Base-by-base conservation (phyloP, 1,140 invertebrate genomes). In the Drosophila nigromelanica region DNA sequence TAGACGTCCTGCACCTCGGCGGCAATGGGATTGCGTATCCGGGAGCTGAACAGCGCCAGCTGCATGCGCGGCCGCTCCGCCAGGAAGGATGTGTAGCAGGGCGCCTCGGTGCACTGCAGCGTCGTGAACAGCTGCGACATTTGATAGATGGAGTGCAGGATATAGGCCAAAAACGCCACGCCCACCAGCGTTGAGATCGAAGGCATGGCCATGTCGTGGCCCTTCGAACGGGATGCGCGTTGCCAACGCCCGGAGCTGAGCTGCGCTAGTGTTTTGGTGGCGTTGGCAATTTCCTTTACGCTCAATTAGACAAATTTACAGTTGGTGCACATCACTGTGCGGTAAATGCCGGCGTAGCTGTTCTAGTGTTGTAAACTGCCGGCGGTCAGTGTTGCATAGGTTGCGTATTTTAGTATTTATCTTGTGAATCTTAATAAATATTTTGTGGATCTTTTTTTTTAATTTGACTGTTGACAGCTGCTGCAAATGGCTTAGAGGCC, bases 91-190 rank as follows among this genome's bases (percentile, higher is more conserved):
- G 92, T 93, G 82, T 94, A 94, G 92, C 94, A 97, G 72, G 89
- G 92, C 71, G 94, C 91, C 66, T 92, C 92, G 61, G 92, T 93
- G 91, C 96, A 97, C 61, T 93, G 90, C n/a, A 95, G 94, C 15
- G 94, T 94, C 55, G 94, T 93, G 89, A 96, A 97, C 40, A 97
- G 93, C 82, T 94, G 92, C 58, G 94, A 95, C 78, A 97, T 92
- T 45, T 94, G 94, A 92, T 95, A 97, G 80, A 96, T 94, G 18
- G 95, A 95, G 91, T 97, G 94, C 27, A 93, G 80, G 63, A 96
- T 94, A 89, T 96, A 97, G 5, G 92, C 94, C 39, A 95, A 80
- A 92, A 96, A 96, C 73, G 95, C 87, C 71, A 94, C 93, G 59
- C 93, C 93, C 54, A 95, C 77, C 56, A 96, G 92, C 15, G 90